Conservation (phyloP, 2,797 vertebrate genomes). For the Cyprinella venusta region DNA sequence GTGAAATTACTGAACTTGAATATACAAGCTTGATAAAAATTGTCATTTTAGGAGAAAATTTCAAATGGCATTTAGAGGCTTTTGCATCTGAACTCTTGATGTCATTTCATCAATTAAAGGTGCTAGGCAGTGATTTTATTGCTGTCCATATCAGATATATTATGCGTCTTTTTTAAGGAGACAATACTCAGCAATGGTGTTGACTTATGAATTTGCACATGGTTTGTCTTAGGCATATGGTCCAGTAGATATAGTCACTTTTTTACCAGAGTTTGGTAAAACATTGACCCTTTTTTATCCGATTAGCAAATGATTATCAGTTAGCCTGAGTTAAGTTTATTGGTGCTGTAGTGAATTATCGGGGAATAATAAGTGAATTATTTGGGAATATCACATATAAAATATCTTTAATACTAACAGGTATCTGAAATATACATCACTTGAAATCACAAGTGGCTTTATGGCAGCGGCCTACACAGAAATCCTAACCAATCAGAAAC, state of each 20-base stretch:
- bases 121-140: not conserved
- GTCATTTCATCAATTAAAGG: not conserved
- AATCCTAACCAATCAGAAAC: not conserved
- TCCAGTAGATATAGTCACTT: not conserved
- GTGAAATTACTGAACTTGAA: too few species aligned
- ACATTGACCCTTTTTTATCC: not conserved
- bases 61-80: too few species aligned
- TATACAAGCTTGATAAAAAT: too few species aligned
- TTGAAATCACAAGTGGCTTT: not conserved
- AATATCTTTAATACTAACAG: not conserved
- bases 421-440: not conserved
- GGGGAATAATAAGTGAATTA: too few species aligned
- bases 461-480: not conserved
- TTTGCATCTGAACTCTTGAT: too few species aligned
- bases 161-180: too few species aligned
- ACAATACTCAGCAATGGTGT: too few species aligned
- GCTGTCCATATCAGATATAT: not conserved
- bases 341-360: too few species aligned
- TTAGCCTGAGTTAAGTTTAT: not conserved
- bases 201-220: too few species aligned
- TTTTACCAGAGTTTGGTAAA: not conserved
- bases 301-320: not conserved
- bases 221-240: too few species aligned
- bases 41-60: too few species aligned
- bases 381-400: not conserved